These are phyloP conservation scores for Neodontobutis hainanensis DNA, from an alignment of 2,113 vertebrate genomes.

Conservation along the genomic window DNA sequence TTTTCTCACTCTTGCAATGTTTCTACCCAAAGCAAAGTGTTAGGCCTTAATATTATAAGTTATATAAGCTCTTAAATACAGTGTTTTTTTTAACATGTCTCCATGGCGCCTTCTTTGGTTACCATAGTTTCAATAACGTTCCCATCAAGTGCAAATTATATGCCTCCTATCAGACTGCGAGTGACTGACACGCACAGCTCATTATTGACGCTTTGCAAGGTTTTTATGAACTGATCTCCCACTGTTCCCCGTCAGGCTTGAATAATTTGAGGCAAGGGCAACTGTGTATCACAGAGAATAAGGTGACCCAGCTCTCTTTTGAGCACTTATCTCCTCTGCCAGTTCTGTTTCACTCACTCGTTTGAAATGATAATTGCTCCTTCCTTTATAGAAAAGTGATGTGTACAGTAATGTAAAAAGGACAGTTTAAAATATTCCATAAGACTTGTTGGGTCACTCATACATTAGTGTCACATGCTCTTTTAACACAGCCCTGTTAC, in stretches of 20 bases:
- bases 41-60: conserved; percentile 3
- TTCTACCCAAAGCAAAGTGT: conserved; percentile 20
- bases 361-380: conserved; percentile 72
- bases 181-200: conserved; percentile 40
- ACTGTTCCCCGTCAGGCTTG: conserved; percentile 56
- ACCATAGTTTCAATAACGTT: conserved; percentile 25
- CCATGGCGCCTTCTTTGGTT: conserved; percentile 14
- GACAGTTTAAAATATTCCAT: conserved; percentile 45
- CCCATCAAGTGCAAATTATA: conserved; percentile 33
- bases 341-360: conserved; percentile 62
- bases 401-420: conserved; percentile 51
- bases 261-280: conserved; percentile 66
- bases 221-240: conserved; percentile 51
- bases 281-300: conserved; percentile 64
- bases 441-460: conserved; percentile 21
- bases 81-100: conserved; percentile 17
- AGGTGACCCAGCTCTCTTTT: conserved; percentile 66
- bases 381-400: conserved; percentile 42
- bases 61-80: conserved; percentile 17
- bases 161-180: conserved; percentile 24
- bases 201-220: conserved; percentile 56
- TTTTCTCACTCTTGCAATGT: conserved; percentile 8
- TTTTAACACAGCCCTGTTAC: conserved; percentile 1
- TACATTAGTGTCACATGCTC: conserved; percentile 24
- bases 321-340: conserved; percentile 72